These are phyloP conservation scores for Cyrtorhinus lividipennis DNA, from an alignment of 1,140 invertebrate species.

Conservation along the genomic window DNA sequence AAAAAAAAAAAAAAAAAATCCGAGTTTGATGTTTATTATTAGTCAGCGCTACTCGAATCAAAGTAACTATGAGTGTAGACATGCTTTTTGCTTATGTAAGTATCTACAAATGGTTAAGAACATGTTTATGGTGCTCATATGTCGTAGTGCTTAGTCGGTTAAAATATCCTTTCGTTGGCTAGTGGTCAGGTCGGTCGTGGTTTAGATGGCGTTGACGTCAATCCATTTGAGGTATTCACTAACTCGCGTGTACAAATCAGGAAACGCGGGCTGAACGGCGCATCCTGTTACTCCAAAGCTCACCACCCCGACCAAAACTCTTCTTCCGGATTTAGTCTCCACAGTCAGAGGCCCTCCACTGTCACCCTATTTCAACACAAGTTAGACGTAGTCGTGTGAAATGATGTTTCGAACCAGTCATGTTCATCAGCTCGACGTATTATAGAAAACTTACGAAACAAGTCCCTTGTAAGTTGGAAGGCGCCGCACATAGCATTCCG, in stretches of 20 bases:
- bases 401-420: too few relatives aligned
- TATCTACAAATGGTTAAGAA: too few relatives aligned
- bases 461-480: conserved; percentile 29
- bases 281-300: conserved; percentile 33
- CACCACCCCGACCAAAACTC: conserved; percentile 29
- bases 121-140: too few relatives aligned
- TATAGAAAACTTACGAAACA: conserved; percentile 32
- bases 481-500: conserved; percentile 30
- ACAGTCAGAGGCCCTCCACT: conserved; percentile 30
- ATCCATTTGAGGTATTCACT: conserved; percentile 31
- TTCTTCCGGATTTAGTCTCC: conserved; percentile 24
- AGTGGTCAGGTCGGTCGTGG: too few relatives aligned
- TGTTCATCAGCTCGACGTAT: too few relatives aligned
- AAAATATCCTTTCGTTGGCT: too few relatives aligned
- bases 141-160: too few relatives aligned
- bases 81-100: too few relatives aligned
- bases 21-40: too few relatives aligned
- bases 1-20: too few relatives aligned
- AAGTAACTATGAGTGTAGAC: too few relatives aligned
- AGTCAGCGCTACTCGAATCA: too few relatives aligned
- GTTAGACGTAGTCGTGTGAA: conserved; percentile 1
- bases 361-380: conserved; percentile 28
- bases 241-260: conserved; percentile 31
- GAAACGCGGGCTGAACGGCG: conserved; percentile 30
- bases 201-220: conserved; percentile 25